Evolutionary conservation across 1,140 invertebrate species (phyloP).

Genomic region (Matsumurasca onukii): DNA sequence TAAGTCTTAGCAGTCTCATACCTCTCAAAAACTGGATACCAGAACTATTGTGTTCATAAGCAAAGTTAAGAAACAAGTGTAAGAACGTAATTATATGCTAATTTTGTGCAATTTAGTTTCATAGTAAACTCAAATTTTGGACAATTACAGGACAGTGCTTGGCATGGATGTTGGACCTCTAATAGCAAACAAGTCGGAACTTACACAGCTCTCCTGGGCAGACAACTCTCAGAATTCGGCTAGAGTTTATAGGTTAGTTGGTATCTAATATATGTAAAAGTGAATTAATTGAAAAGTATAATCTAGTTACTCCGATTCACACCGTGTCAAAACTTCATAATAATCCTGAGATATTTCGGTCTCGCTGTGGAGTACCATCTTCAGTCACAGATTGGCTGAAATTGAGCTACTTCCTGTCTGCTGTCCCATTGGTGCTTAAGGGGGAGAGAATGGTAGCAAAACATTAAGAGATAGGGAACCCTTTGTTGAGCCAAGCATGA

Average conservation of each 20-base stretch:
- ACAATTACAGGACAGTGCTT: slow-evolving; percentile 56
- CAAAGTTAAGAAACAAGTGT: background rate
- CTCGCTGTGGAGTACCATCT: no score
- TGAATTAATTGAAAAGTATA: no score
- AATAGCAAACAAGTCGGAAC: slow-evolving; percentile 55
- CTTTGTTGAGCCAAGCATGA: no score
- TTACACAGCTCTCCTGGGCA: slow-evolving; percentile 53
- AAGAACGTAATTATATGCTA: background rate
- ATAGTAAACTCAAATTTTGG: background rate
- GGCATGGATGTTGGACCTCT: slow-evolving; percentile 48
- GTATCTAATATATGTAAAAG: no score
- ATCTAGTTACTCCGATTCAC: no score
- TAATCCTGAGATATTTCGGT: no score
- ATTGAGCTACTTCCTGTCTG: no score
- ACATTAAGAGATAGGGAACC: no score
- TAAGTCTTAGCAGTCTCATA: background rate
- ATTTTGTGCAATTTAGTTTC: background rate
- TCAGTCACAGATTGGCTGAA: no score
- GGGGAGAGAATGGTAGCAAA: no score
- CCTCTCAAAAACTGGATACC: background rate
- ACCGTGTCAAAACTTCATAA: no score
- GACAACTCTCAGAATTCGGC: slow-evolving; percentile 49
- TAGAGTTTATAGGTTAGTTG: slow-evolving; percentile 55
- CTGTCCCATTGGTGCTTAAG: no score
- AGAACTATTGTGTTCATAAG: background rate